Conservation (phyloP, 2,888 invertebrate genomes). For the Drosophila merina region DNA sequence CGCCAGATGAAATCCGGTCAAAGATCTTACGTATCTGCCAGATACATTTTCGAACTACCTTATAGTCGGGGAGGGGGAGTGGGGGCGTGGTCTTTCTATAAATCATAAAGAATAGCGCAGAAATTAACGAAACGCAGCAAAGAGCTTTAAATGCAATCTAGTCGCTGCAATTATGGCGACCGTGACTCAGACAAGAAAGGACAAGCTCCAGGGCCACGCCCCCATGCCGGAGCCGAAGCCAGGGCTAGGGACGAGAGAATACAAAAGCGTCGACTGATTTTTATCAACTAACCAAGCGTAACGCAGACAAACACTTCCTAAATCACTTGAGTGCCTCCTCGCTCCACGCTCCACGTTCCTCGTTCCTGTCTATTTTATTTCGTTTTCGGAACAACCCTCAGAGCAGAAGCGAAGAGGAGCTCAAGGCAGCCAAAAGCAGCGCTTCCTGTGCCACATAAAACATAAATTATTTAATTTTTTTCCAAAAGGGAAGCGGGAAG, state of each 20-base stretch:
- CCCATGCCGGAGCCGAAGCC: not conserved
- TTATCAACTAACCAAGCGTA: slow-evolving; percentile 83
- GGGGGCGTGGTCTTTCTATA: slow-evolving; percentile 24
- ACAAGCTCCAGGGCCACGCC: slow-evolving; percentile 7
- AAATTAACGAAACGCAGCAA: slow-evolving; percentile 35
- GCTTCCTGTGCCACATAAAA: slow-evolving; percentile 75
- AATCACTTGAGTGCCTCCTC: slow-evolving; percentile 68
- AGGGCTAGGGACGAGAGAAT: slow-evolving; percentile 13
- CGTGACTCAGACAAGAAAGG: slow-evolving; percentile 10
- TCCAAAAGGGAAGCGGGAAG: not conserved
- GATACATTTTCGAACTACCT: not conserved
- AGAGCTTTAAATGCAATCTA: slow-evolving; percentile 72
- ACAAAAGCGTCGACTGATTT: slow-evolving; percentile 74
- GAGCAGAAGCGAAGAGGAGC: slow-evolving; percentile 35
- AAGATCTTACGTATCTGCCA: not conserved
- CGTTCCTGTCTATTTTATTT: slow-evolving; percentile 32
- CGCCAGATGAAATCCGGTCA: not conserved
- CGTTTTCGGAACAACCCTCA: slow-evolving; percentile 49
- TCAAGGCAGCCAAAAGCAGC: slow-evolving; percentile 14
- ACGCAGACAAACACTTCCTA: slow-evolving; percentile 82
- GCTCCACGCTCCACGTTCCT: slow-evolving; percentile 2
- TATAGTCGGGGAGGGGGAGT: not conserved
- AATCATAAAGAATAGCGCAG: slow-evolving; percentile 31
- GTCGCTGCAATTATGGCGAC: slow-evolving; percentile 66
- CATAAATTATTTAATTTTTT: slow-evolving; percentile 77